Evolutionary conservation across 1,140 invertebrate genomes (phyloP).

Genomic region (Homarus americanus): DNA sequence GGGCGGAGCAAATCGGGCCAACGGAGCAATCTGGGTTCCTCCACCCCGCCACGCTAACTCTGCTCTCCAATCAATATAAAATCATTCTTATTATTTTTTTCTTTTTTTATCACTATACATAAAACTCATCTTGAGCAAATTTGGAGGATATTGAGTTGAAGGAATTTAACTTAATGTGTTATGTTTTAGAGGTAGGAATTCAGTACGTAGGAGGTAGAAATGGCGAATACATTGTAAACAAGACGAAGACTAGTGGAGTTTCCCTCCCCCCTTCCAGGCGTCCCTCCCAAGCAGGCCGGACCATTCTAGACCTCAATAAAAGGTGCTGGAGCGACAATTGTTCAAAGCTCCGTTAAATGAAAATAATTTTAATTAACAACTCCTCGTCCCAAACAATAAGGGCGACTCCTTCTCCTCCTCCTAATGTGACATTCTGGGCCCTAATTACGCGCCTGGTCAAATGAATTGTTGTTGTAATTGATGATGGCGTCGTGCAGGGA

Average conservation of each 20-base stretch:
- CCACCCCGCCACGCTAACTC: background rate
- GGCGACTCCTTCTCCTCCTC: conserved; percentile 24
- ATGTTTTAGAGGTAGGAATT: no score
- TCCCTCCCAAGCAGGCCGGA: background rate
- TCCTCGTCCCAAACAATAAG: conserved; percentile 28
- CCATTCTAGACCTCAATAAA: conserved; percentile 21
- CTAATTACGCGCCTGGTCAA: conserved; percentile 23
- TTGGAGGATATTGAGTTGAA: no score
- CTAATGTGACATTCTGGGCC: conserved; percentile 42
- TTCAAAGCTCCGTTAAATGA: conserved; percentile 55
- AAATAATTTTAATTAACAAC: conserved; percentile 65
- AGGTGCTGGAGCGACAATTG: conserved; percentile 46
- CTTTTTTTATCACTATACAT: no score
- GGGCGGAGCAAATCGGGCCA: background rate
- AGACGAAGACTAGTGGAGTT: background rate
- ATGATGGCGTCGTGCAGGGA: conserved; percentile 17
- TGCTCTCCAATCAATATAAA: no score
- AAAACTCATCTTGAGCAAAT: no score
- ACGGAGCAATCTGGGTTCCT: background rate
- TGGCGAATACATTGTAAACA: background rate
- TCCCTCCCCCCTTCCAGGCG: background rate
- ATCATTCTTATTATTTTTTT: no score
- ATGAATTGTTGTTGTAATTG: conserved; percentile 58
- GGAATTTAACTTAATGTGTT: no score
- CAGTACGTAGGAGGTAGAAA: no score